Conservation (phyloP, 30 jellyfish, hydroid and myxozoan species). For the Haliclystus octoradiatus region DNA sequence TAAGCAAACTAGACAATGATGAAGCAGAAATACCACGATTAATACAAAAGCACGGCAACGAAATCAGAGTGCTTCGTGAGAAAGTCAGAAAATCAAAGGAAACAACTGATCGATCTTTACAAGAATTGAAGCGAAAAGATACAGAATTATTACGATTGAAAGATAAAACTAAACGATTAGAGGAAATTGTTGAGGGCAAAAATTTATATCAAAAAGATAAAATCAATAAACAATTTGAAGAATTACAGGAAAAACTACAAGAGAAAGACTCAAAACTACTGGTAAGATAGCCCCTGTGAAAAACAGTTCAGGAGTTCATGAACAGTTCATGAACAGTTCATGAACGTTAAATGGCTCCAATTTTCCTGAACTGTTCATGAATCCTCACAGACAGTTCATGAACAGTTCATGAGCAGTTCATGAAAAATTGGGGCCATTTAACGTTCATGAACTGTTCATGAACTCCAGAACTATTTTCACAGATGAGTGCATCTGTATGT, state of each 20-base stretch:
- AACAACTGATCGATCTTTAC: conserved; percentile 30
- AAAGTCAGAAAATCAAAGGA: conserved; percentile 59
- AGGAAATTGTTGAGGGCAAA: conserved; percentile 44
- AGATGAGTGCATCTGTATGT: too few relatives aligned
- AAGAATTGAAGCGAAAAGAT: conserved; percentile 54
- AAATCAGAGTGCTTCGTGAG: conserved; percentile 45
- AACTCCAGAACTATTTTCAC: too few relatives aligned
- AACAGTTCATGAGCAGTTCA: too few relatives aligned
- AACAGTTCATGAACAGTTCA: too few relatives aligned
- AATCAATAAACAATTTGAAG: conserved; percentile 40
- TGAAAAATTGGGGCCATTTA: too few relatives aligned
- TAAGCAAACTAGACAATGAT: conserved; percentile 57
- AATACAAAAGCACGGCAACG: conserved; percentile 69
- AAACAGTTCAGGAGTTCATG: too few relatives aligned
- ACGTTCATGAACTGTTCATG: too few relatives aligned
- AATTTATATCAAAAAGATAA: conserved; percentile 49
- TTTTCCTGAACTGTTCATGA: too few relatives aligned
- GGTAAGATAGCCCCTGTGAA: too few relatives aligned
- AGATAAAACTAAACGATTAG: conserved; percentile 41
- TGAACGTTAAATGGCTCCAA: too few relatives aligned
- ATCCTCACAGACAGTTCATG: too few relatives aligned
- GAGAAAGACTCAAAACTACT: too few relatives aligned
- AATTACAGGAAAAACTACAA: conserved; percentile 32
- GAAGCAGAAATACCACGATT: conserved; percentile 86
- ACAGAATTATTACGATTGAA: conserved; percentile 36